Conservation (phyloP, 2,113 vertebrate species). For the Cyprinodon brontotheroides region DNA sequence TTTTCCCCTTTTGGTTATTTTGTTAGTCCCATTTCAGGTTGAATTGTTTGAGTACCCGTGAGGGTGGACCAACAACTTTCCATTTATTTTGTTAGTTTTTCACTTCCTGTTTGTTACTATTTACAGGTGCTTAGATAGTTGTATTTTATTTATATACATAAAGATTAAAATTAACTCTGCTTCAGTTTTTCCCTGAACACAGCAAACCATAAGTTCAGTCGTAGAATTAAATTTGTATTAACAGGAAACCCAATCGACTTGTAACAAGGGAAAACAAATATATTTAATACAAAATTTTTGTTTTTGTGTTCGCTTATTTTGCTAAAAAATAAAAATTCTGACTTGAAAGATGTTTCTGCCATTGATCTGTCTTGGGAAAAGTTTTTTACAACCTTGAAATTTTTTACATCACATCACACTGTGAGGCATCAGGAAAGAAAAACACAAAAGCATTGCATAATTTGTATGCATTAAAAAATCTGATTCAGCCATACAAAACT, state of each 20-base stretch:
- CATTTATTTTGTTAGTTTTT: no score
- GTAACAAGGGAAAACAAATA: background rate
- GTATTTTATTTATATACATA: no score
- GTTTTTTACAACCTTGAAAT: background rate
- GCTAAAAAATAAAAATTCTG: background rate
- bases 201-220: no score
- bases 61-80: no score
- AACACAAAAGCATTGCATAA: no score
- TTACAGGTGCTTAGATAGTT: no score
- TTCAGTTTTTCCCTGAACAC: no score
- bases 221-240: background rate
- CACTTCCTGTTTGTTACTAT: no score
- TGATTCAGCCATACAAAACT: background rate
- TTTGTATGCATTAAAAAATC: background rate
- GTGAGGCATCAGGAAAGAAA: background rate
- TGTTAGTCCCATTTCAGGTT: no score
- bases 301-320: background rate
- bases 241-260: background rate
- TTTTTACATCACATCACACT: background rate
- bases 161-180: no score
- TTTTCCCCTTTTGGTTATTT: no score
- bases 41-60: no score
- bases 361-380: background rate
- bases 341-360: background rate
- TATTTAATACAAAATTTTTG: background rate